Conservation (phyloP, 2,888 invertebrate genomes). For the Scotopteryx bipunctaria region DNA sequence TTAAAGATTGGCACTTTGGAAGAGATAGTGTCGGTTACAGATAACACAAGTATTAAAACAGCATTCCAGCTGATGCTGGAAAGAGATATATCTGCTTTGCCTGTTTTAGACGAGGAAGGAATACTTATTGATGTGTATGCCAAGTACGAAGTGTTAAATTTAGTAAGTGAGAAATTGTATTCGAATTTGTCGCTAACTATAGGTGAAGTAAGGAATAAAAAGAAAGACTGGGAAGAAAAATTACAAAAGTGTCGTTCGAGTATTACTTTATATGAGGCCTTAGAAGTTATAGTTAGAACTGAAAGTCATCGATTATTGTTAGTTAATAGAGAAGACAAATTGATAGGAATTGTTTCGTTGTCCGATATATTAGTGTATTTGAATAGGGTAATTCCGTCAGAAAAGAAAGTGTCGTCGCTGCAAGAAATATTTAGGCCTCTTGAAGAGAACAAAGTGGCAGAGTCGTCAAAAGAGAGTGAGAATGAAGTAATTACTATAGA, state of each 20-base stretch:
- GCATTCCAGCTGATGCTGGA: slow-evolving; percentile 74
- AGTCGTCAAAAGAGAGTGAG: slow-evolving; percentile 73
- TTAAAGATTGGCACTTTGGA: slow-evolving; percentile 77
- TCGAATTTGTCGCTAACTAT: slow-evolving; percentile 94
- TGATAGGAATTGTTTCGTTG: slow-evolving; percentile 76
- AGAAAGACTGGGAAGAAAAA: slow-evolving; percentile 96
- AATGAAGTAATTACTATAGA: slow-evolving; percentile 72
- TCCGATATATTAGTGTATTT: slow-evolving; percentile 80
- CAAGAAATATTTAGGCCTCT: slow-evolving; percentile 79
- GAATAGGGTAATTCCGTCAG: slow-evolving; percentile 78
- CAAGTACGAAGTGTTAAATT: slow-evolving; percentile 85
- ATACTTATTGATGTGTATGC: slow-evolving; percentile 74
- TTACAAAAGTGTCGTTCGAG: slow-evolving; percentile 94
- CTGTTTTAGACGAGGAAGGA: slow-evolving; percentile 70
- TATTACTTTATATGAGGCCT: slow-evolving; percentile 92
- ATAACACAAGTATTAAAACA: slow-evolving; percentile 68
- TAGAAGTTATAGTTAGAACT: slow-evolving; percentile 95
- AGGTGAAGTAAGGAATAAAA: slow-evolving; percentile 92
- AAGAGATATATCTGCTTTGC: slow-evolving; percentile 76
- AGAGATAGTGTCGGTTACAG: slow-evolving; percentile 69
- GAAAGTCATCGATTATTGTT: slow-evolving; percentile 87
- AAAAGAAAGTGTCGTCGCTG: slow-evolving; percentile 76
- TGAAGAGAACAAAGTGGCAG: slow-evolving; percentile 75
- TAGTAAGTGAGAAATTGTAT: slow-evolving; percentile 96
- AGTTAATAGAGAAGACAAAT: slow-evolving; percentile 78